Percentiles rank a stretch among this genome's conserved stretches.
Conservation (phyloP, 1,140 invertebrate genomes). For the Drosophila arawakana region DNA sequence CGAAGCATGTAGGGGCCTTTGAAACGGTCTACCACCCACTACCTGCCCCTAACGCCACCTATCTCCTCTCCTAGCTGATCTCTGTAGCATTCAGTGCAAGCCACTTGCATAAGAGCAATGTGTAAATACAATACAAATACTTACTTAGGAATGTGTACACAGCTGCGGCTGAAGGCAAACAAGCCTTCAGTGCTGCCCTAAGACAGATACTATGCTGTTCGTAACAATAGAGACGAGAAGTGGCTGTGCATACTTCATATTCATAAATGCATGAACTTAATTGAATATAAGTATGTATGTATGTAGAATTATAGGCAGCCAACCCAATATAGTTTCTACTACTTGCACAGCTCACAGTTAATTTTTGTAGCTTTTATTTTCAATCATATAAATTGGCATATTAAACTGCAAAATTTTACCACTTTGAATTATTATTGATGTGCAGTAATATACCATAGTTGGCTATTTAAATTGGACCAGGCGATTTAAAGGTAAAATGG, state of each 20-base stretch:
- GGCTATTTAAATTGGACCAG: conserved; percentile 48
- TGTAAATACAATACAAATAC: conserved; percentile 37
- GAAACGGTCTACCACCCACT: too few species aligned
- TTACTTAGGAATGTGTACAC: conserved; percentile 17
- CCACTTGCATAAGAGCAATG: conserved; percentile 15
- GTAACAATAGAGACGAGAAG: background rate
- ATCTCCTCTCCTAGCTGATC: background rate
- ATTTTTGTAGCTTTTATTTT: conserved; percentile 20
- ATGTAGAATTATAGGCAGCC: background rate
- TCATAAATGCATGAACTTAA: background rate
- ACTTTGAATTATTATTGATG: conserved; percentile 39
- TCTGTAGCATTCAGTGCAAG: conserved; percentile 19
- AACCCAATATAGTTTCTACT: too few species aligned
- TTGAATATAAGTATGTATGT: background rate
- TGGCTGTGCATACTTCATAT: conserved; percentile 3
- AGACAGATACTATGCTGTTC: conserved; percentile 14
- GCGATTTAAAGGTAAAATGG: too few species aligned
- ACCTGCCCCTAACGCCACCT: background rate
- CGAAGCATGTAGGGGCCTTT: background rate
- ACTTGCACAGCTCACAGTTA: too few species aligned
- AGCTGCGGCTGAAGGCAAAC: conserved; percentile 9
- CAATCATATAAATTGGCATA: conserved; percentile 2
- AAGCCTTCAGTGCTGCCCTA: conserved; percentile 11
- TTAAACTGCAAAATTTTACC: conserved; percentile 9
- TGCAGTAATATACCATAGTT: conserved; percentile 67